These are phyloP conservation scores for Pseudomyrmex gracilis DNA, from an alignment of 1,140 invertebrate genomes.

Conservation along the genomic window DNA sequence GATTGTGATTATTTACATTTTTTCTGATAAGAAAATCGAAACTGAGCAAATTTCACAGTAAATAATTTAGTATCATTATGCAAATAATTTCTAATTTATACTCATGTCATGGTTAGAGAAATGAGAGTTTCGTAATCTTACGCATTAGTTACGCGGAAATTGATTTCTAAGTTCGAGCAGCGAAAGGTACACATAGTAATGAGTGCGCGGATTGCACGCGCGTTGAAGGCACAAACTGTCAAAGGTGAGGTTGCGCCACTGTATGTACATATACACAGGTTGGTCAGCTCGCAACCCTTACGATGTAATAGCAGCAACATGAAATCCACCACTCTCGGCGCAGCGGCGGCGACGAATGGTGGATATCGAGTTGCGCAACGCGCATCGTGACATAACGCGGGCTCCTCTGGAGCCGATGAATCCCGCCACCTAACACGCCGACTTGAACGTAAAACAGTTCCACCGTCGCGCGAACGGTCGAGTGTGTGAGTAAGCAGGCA, in stretches of 20 bases:
- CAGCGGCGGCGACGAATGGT: not conserved
- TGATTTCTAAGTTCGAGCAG: constrained; percentile 7
- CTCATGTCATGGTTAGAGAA: no score
- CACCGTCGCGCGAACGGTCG: constrained; percentile 56
- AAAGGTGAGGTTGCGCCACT: constrained; percentile 18
- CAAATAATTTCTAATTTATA: no score
- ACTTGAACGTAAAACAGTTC: constrained; percentile 79
- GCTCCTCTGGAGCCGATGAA: constrained; percentile 74
- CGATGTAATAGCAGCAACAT: constrained; percentile 17
- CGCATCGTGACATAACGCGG: constrained; percentile 19
- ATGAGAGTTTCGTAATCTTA: not conserved
- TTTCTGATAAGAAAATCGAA: no score
- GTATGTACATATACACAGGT: not conserved
- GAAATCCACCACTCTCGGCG: constrained; percentile 33
- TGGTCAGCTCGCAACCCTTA: constrained; percentile 38
- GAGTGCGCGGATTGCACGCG: not conserved
- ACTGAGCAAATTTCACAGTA: no score
- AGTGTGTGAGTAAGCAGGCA: constrained; percentile 82
- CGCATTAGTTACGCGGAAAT: not conserved
- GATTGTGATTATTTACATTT: no score
- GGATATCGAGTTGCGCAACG: constrained; percentile 56
- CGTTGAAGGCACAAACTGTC: constrained; percentile 9
- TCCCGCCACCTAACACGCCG: constrained; percentile 73
- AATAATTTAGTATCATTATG: no score
- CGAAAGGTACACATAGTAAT: not conserved